phyloP scores from a whole-genome alignment of 2,888 invertebrate genomes.

The Drosophila monieri region DNA sequence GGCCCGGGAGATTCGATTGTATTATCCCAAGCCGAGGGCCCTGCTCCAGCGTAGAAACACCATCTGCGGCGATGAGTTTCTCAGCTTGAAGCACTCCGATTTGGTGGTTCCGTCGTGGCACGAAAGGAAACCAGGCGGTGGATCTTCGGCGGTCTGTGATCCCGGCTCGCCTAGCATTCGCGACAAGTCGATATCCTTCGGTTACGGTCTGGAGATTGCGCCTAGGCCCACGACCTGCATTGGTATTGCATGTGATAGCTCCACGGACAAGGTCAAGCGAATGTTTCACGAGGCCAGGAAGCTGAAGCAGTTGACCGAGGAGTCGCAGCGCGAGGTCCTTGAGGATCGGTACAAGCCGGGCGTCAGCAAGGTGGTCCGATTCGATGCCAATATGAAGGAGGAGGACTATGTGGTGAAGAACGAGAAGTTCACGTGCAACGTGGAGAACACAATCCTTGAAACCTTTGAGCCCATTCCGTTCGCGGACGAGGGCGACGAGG shows the following conservation, averaged over 20 bases:
- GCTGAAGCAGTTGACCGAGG: slow-evolving; percentile 66
- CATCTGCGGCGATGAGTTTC: slow-evolving; percentile 92
- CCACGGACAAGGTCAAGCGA: slow-evolving; percentile 59
- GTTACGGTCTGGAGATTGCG: slow-evolving; percentile 89
- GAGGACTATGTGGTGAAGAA: slow-evolving; percentile 81
- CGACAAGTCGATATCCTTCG: slow-evolving; percentile 92
- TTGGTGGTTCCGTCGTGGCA: slow-evolving; percentile 88
- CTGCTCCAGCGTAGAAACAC: slow-evolving; percentile 93
- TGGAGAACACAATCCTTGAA: slow-evolving; percentile 83
- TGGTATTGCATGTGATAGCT: slow-evolving; percentile 84
- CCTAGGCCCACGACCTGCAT: slow-evolving; percentile 89
- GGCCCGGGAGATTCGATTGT: slow-evolving; percentile 85
- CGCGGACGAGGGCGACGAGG: slow-evolving; percentile 83
- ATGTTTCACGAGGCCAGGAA: slow-evolving; percentile 67
- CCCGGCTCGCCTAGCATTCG: slow-evolving; percentile 86
- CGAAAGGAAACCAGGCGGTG: slow-evolving; percentile 86
- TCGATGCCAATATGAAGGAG: slow-evolving; percentile 83
- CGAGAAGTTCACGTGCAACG: slow-evolving; percentile 83
- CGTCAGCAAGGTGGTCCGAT: slow-evolving; percentile 84
- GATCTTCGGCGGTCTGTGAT: slow-evolving; percentile 57
- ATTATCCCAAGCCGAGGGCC: slow-evolving; percentile 90
- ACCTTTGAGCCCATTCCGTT: slow-evolving; percentile 84
- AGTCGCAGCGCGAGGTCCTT: slow-evolving; percentile 55
- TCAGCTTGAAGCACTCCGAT: slow-evolving; percentile 79
- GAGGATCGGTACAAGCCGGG: slow-evolving; percentile 81